Evolutionary conservation across 1,140 invertebrate genomes (phyloP).

Genomic region (Drosophila setifemur): DNA sequence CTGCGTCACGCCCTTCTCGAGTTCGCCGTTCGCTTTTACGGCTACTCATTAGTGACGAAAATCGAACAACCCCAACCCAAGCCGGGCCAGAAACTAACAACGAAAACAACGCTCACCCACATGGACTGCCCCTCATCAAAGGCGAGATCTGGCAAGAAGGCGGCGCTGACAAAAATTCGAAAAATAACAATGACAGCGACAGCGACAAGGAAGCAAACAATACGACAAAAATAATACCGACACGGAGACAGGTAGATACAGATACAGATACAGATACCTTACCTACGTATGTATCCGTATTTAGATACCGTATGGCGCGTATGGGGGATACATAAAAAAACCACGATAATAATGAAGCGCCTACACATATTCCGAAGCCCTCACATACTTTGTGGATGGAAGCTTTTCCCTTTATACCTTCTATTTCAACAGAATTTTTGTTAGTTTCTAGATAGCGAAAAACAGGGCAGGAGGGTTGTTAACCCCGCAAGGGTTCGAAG

Average conservation of each 20-base stretch:
- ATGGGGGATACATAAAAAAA: conserved; percentile 37
- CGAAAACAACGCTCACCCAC: conserved; percentile 21
- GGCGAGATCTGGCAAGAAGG: conserved; percentile 21
- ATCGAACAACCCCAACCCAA: conserved; percentile 67
- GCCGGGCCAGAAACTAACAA: conserved; percentile 39
- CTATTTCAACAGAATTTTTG: conserved; percentile 49
- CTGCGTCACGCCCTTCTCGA: conserved; percentile 66
- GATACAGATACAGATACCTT: not conserved
- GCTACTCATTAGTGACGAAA: conserved; percentile 75
- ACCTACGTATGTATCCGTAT: not conserved
- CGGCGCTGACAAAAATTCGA: conserved; percentile 34
- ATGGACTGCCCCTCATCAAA: conserved; percentile 53
- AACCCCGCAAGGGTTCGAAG: not conserved
- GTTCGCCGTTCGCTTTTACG: conserved; percentile 58
- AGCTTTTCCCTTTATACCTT: not conserved
- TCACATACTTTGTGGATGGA: conserved; percentile 52
- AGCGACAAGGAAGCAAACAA: conserved; percentile 73
- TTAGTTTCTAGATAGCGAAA: conserved; percentile 75
- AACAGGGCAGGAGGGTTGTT: conserved; percentile 36
- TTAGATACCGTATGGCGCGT: not conserved
- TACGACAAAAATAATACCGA: conserved; percentile 66
- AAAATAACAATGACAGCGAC: conserved; percentile 66
- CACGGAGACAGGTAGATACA: conserved; percentile 25
- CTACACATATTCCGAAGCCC: conserved; percentile 53
- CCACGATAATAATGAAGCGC: conserved; percentile 67